Evolutionary conservation across 1,140 invertebrate genomes (phyloP).

Genomic region (Temnothorax longispinosus): DNA sequence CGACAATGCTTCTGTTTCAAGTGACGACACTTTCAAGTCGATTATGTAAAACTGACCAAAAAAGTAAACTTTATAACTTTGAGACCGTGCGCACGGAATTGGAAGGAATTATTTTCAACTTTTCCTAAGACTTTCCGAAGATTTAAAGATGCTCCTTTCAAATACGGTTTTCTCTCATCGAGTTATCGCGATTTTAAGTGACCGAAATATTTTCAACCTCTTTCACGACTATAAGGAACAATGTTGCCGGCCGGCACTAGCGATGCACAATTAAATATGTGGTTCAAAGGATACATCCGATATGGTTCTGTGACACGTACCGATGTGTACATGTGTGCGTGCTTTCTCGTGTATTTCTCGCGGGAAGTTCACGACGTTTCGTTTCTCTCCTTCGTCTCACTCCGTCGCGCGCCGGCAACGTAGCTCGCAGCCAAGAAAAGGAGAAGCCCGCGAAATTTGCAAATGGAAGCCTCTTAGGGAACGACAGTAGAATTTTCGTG

Average conservation of each 20-base stretch:
- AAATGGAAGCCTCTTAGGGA: constrained; percentile 56
- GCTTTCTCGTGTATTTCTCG: neutral
- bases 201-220: neutral
- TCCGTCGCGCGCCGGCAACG: neutral
- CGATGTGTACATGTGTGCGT: neutral
- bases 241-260: neutral
- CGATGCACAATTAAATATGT: neutral
- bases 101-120: neutral
- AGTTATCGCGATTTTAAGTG: neutral
- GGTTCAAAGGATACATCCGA: constrained; percentile 18
- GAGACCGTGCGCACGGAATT: neutral
- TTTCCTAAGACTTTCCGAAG: neutral
- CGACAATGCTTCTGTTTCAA: neutral
- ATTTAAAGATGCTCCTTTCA: constrained; percentile 1
- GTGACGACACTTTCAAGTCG: neutral
- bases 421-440: constrained; percentile 14
- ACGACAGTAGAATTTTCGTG: constrained; percentile 53
- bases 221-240: neutral
- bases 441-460: constrained; percentile 36
- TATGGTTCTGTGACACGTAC: neutral
- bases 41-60: constrained; percentile 3
- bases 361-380: neutral
- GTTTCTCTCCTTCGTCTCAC: neutral
- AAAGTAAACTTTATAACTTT: neutral
- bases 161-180: neutral